Base-by-base conservation (phyloP, 1,140 invertebrate genomes). In the Antheraea pernyi region DNA sequence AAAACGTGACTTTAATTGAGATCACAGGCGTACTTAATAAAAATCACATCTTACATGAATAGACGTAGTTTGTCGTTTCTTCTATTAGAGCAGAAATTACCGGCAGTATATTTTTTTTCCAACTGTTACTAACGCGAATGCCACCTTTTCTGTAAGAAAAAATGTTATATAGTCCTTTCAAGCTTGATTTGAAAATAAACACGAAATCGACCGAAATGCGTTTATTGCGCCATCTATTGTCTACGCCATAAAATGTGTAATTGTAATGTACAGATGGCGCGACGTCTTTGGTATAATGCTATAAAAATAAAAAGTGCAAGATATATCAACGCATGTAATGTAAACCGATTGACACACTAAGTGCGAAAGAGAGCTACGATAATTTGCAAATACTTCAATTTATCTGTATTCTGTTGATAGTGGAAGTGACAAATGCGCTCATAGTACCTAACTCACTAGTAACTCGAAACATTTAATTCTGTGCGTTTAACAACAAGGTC, bases 291-390 rank as follows among this genome's bases (percentile, higher is more conserved):
- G 53, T 46, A 67, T 59, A 59, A 67, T 59, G 16, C 65, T 59
- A 59, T 37, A 36, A 67, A 67, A 67, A n/a, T 19, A 63, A 69
- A 71, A n/a, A 59, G 3, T 37, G 61, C 39, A 37, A 19, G 70
- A 53, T 19, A 22, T 68, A 60, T 53, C 11, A 48, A n/a, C 18
- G 13, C 13, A 63, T 65, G 10, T 8, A 18, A 53, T 53, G 39
- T 11, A 19, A 11, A 19, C 3, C 7, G 4, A 4, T 58, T 16
- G 46, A 65, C 36, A 18, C 61, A 30, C 59, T 48, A 68, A 59
- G 78, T 68, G 71, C 63, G 73, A 83, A 63, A 79, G 79, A 81
- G 81, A 83, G 65, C 61, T 69, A 59, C 68, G 62, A 79, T 70
- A 53, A 65, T 22, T 67, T n/a, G 19, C n/a, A 58, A 60, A 60